Conservation (phyloP, 23 tunicate species). For the Ascidia mentula region DNA sequence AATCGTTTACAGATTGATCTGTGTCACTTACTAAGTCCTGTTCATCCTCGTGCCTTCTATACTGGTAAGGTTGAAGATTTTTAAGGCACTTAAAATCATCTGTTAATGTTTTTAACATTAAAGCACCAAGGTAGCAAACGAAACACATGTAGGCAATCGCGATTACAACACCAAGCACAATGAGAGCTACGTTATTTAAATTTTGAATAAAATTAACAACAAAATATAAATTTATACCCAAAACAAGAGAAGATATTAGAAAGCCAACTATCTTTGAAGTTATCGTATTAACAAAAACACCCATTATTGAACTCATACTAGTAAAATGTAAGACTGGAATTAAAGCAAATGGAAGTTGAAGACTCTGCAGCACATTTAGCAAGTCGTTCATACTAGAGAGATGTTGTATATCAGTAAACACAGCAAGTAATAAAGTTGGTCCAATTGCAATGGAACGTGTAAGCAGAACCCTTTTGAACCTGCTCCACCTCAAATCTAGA, state of each 20-base stretch:
- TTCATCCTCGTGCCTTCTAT: not conserved
- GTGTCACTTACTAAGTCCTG: not conserved
- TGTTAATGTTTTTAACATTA: slow-evolving; percentile 20
- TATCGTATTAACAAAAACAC: slow-evolving; percentile 59
- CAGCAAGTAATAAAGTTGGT: slow-evolving; percentile 77
- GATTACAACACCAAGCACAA: slow-evolving; percentile 26
- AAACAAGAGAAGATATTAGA: slow-evolving; percentile 45
- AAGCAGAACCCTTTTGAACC: slow-evolving; percentile 61
- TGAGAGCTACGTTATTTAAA: slow-evolving; percentile 29
- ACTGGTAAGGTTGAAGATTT: not conserved
- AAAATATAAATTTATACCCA: slow-evolving; percentile 75
- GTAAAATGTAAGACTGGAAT: slow-evolving; percentile 84
- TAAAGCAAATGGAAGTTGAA: slow-evolving; percentile 88
- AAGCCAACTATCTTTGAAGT: slow-evolving; percentile 68
- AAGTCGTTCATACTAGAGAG: slow-evolving; percentile 77
- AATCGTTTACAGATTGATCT: not conserved
- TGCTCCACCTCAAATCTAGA: slow-evolving; percentile 83
- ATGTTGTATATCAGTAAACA: slow-evolving; percentile 68
- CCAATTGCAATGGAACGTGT: slow-evolving; percentile 94
- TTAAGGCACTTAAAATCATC: not conserved
- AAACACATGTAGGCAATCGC: slow-evolving; percentile 26
- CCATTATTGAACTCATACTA: slow-evolving; percentile 66
- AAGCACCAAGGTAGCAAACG: slow-evolving; percentile 31
- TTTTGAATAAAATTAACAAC: slow-evolving; percentile 51
- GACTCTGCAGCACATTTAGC: slow-evolving; percentile 83